A percentile compares a stretch with the other conserved stretches of the same genome.
Evolutionary conservation across 53 echinoderm and acorn worm genomes (phyloP).

Genomic region (Paracentrotus lividus): DNA sequence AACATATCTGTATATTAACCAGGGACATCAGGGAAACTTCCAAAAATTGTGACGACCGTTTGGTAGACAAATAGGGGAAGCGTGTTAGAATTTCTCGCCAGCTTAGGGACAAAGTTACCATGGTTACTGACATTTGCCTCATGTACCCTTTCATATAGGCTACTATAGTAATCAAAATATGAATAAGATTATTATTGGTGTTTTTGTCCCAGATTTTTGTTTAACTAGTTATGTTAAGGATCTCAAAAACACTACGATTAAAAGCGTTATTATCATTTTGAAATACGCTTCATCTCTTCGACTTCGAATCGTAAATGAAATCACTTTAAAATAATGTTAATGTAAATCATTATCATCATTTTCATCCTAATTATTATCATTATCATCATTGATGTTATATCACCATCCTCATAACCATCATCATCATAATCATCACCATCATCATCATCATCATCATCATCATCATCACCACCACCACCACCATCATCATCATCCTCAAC

Average conservation of each 20-base stretch:
- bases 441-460: background rate
- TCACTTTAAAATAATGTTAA: background rate
- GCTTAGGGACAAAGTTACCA: background rate
- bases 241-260: no score
- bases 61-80: constrained; percentile 15
- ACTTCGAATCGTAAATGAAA: no score
- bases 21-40: no score
- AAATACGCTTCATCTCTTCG: no score
- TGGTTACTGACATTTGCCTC: no score
- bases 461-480: background rate
- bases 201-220: no score
- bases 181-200: no score
- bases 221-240: background rate
- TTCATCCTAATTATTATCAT: background rate
- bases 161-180: no score
- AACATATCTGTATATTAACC: no score
- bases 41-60: background rate
- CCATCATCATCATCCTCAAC: background rate
- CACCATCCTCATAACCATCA: background rate
- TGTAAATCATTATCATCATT: background rate
- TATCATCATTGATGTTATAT: background rate
- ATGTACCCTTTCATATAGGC: background rate
- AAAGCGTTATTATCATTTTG: no score
- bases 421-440: background rate
- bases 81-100: background rate